phyloP scores from a whole-genome alignment of 92 coral and sea anemone genomes.

The Desmophyllum pertusum region DNA sequence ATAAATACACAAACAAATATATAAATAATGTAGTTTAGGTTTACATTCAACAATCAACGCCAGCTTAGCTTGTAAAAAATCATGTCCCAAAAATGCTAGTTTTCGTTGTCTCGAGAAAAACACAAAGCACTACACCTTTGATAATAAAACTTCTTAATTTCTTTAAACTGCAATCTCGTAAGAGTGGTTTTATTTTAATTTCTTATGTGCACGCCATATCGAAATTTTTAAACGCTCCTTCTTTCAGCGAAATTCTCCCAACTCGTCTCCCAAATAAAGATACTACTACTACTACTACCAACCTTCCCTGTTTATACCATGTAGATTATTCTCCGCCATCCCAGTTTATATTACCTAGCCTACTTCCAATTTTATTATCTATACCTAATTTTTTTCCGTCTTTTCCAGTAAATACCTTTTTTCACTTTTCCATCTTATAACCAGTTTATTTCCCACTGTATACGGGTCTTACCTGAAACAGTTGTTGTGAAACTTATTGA shows the following conservation, averaged over 20 bases:
- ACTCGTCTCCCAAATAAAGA: too few species aligned
- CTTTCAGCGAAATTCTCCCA: too few species aligned
- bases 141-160: background rate
- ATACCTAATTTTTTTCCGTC: background rate
- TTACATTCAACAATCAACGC: background rate
- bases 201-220: background rate
- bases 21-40: background rate
- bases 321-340: background rate
- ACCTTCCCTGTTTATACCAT: background rate
- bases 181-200: background rate
- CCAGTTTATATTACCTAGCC: background rate
- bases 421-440: background rate
- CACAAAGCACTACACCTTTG: background rate
- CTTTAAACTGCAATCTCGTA: background rate
- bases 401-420: background rate
- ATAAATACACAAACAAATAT: background rate
- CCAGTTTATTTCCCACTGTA: background rate
- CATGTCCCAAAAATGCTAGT: background rate
- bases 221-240: too few species aligned
- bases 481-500: constrained; percentile 93
- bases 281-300: too few species aligned
- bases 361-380: background rate
- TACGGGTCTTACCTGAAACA: constrained; percentile 75
- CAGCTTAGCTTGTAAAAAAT: background rate
- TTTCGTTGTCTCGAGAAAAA: background rate